A percentile compares a stretch with the other conserved stretches of the same genome.
phyloP scores from a whole-genome alignment of 2,888 invertebrate genomes.

The Mactromeris polynyma region DNA sequence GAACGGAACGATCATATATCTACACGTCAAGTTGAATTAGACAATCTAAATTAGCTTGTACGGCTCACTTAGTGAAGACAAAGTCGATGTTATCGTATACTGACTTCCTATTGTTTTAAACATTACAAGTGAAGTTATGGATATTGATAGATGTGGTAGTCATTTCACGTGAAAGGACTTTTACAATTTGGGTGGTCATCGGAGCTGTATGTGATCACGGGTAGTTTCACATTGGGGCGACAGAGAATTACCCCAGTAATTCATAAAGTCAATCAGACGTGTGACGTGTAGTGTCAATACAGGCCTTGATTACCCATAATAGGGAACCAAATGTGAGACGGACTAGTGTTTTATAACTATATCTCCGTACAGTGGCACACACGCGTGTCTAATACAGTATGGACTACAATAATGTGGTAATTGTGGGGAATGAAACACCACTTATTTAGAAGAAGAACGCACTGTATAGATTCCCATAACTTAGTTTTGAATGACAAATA shows the following conservation, averaged over 20 bases:
- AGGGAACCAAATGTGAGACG: background rate
- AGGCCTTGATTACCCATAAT: slow-evolving; percentile 8
- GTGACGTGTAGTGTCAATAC: background rate
- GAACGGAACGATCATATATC: slow-evolving; percentile 4
- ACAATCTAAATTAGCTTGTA: slow-evolving; percentile 18
- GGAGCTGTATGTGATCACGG: background rate
- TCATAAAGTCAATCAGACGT: slow-evolving; percentile 36
- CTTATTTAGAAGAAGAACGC: background rate
- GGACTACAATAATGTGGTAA: background rate
- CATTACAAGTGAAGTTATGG: slow-evolving; percentile 20
- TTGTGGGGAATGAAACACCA: background rate
- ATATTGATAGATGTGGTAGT: slow-evolving; percentile 22
- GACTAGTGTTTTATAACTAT: background rate
- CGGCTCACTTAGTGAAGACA: slow-evolving; percentile 32
- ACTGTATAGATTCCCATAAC: background rate
- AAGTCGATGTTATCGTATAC: slow-evolving; percentile 49
- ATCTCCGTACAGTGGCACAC: background rate
- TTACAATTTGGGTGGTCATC: slow-evolving; percentile 45
- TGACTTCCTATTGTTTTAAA: slow-evolving; percentile 35
- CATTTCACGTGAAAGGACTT: background rate
- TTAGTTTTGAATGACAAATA: background rate
- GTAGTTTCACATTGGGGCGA: background rate
- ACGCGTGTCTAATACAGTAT: slow-evolving; percentile 11
- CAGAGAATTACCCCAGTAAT: slow-evolving; percentile 12
- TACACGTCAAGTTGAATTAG: slow-evolving; percentile 14